These are phyloP conservation scores for Pimephales promelas DNA, from an alignment of 2,113 vertebrate genomes.

Conservation along the genomic window DNA sequence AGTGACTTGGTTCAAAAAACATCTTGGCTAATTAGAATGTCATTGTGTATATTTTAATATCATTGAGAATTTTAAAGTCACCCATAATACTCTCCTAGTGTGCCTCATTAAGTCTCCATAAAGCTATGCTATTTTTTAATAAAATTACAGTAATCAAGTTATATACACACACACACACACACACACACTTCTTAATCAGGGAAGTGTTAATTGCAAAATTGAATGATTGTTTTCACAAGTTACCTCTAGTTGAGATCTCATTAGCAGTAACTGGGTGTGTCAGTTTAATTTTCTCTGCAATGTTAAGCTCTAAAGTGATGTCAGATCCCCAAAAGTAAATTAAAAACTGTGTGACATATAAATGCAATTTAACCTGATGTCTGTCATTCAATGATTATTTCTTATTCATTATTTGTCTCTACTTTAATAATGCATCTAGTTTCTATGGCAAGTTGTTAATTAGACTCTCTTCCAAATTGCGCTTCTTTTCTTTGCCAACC, in stretches of 20 bases:
- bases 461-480: not conserved
- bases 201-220: slow-evolving; percentile 64
- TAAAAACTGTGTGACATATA: slow-evolving; percentile 27
- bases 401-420: not conserved
- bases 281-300: slow-evolving; percentile 33
- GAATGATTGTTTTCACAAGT: slow-evolving; percentile 63
- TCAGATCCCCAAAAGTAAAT: slow-evolving; percentile 36
- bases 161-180: not conserved
- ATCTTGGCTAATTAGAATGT: not conserved
- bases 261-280: slow-evolving; percentile 56
- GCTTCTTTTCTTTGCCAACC: slow-evolving; percentile 34
- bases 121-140: slow-evolving; percentile 55
- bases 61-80: not conserved
- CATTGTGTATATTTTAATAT: slow-evolving; percentile 26
- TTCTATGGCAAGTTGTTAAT: slow-evolving; percentile 29
- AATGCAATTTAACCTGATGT: not conserved
- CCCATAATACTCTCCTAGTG: not conserved
- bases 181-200: slow-evolving; percentile 57
- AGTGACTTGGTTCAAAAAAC: slow-evolving; percentile 30
- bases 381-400: not conserved
- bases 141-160: slow-evolving; percentile 63
- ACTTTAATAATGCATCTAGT: slow-evolving; percentile 1
- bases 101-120: slow-evolving; percentile 28
- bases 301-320: slow-evolving; percentile 43
- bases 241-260: slow-evolving; percentile 58